Base-by-base conservation (phyloP, 2,797 vertebrate species). In the Urocyon cinereoargenteus region DNA sequence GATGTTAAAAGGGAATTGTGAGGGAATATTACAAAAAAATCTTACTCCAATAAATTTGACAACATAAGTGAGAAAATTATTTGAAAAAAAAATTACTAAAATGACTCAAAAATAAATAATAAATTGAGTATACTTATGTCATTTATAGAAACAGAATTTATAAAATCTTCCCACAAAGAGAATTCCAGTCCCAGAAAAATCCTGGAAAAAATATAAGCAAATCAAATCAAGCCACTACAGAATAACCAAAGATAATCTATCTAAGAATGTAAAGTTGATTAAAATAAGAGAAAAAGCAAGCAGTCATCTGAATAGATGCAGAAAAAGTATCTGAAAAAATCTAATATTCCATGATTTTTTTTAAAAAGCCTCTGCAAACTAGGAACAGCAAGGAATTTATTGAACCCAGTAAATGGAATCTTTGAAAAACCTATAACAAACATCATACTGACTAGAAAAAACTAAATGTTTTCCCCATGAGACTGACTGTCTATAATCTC, bases 321-420 rank as follows among this genome's bases (percentile, higher is more conserved):
- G 21, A 87, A 91, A 73, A 81, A 11, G 18, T 59, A 90, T 70
- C 51, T 95, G 73, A 45, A n/a, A 79, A 95, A 79, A 62, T 51
- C 26, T 19, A 85, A 31, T 24, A 53, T 19, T 11, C 15, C 12
- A 51, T 64, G 12, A 45, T 34, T 40, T 1, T 45, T 45, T 45
- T 45, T 64, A 84, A 18, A 81, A 81, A 40, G 64, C 19, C 13
- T 18, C 6, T 28, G 26, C 12, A 79, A 72, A 79, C 0, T 34
- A 86, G 73, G 22, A 86, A 79, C 21, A n/a, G 24, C 24, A 70
- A 78, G 28, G 14, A 91, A 61, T n/a, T 40, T 66, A 68, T n/a
- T 57, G 59, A 86, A 34, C 1, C 5, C 62, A 28, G 8, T 57
- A 73, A 82, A 64, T n/a, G 13, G 4, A 45, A n/a, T 82, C 34